Percentiles rank a stretch among this genome's conserved stretches.
These are phyloP conservation scores for Pelagia noctiluca DNA, from an alignment of 30 jellyfish, hydroid and myxozoan genomes.

Conservation along the genomic window DNA sequence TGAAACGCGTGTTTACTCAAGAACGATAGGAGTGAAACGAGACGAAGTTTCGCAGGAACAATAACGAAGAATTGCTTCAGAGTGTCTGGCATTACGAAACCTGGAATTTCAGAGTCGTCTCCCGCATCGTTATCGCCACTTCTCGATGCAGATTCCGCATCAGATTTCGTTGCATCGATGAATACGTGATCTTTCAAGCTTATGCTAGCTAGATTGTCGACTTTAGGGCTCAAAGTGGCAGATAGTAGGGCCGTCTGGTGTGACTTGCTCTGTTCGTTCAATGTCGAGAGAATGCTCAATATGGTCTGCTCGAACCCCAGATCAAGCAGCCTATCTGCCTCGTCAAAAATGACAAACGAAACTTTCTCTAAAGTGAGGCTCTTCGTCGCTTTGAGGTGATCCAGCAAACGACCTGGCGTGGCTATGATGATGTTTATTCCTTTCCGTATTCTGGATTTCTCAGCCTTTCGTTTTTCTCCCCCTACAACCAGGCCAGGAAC, in stretches of 20 bases:
- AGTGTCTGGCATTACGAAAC: conserved; percentile 61
- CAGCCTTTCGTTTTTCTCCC: conserved; percentile 97
- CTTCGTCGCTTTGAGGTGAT: conserved; percentile 89
- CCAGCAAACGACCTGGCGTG: conserved; percentile 97
- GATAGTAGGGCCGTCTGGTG: conserved; percentile 87
- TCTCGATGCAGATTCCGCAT: neutral
- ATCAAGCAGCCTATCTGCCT: conserved; percentile 95
- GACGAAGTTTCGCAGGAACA: conserved; percentile 95
- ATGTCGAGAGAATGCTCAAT: conserved; percentile 38
- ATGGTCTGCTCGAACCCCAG: conserved; percentile 89
- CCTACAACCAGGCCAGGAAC: conserved; percentile 96
- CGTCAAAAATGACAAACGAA: conserved; percentile 78
- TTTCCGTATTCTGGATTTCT: conserved; percentile 89
- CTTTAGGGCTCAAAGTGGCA: conserved; percentile 85
- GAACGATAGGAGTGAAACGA: conserved; percentile 74
- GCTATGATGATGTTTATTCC: conserved; percentile 94
- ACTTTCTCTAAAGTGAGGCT: conserved; percentile 73
- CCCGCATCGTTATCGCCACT: neutral
- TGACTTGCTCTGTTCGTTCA: conserved; percentile 44
- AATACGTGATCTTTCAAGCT: conserved; percentile 60
- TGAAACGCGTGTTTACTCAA: conserved; percentile 15
- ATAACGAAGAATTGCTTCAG: conserved; percentile 76
- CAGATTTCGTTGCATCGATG: conserved; percentile 58
- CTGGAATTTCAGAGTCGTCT: neutral
- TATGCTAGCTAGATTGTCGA: conserved; percentile 74